Base-by-base conservation (phyloP, 2,113 vertebrate species). In the Istiophorus platypterus region DNA sequence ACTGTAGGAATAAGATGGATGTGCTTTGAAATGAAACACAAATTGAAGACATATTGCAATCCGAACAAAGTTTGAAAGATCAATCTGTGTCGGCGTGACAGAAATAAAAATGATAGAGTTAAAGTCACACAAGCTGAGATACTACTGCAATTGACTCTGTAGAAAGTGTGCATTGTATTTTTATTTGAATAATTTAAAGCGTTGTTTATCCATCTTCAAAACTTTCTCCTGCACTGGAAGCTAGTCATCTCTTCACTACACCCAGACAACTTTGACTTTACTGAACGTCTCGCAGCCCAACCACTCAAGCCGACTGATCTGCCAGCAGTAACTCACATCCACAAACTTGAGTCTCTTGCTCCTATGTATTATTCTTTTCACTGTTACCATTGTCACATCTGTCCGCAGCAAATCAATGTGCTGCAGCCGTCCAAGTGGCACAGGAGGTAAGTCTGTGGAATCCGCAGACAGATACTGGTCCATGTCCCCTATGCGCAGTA, bases 301-400 rank as follows among this genome's bases (percentile, higher is more conserved):
- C 76, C 64, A 90, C 52, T 90, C 75, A 0, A 1, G 2, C 11
- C 41, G 39, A 26, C 27, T 92, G 85, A 96, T 86, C 13, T 77
- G 14, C 94, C 94, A 95, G 85, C 95, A 96, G 31, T 81, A 76
- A 58, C 90, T 94, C 72, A 95, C 47, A 34, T 96, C 90, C 29
- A 95, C 74, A 70, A 41, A 72, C 54, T 85, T 78, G 37, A 96
- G 76, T 61, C 51, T 84, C 61, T n/a, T 82, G 77, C 90, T 86
- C 31, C 24, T 57, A 7, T 70, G 76, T 59, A 94, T 72, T 39
- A 95, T 26, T 6, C 47, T 68, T 22, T 22, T 77, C 29, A 89
- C 78, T 0, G 92, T 94, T 18, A 7, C 34, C 81, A 89, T 88
- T 13, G 41, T 72, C 27, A 96, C 86, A 14, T 95, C 85, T 4